Conservation (phyloP, 2,797 vertebrate genomes). For the Vultur gryphus region DNA sequence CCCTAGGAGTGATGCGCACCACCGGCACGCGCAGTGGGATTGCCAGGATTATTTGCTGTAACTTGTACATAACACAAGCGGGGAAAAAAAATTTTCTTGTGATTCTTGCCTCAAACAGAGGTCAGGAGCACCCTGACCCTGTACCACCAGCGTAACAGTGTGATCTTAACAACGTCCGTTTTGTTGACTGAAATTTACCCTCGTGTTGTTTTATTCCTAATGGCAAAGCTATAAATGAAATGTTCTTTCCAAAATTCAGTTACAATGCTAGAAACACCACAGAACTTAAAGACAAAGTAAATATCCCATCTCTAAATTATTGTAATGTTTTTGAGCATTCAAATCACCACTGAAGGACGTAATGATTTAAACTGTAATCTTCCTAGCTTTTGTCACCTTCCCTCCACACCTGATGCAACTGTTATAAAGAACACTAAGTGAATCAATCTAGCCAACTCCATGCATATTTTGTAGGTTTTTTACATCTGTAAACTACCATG, state of each 20-base stretch:
- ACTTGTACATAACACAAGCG: fast-evolving
- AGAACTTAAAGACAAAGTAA: not conserved
- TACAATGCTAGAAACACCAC: not conserved
- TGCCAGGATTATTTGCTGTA: not conserved
- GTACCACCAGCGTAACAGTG: not conserved
- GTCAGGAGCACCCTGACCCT: not conserved
- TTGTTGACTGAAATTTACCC: not conserved
- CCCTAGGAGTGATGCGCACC: not conserved
- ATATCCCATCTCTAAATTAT: not conserved
- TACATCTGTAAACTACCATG: not conserved
- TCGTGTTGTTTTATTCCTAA: not conserved
- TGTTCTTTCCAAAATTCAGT: not conserved
- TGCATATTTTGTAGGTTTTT: not conserved
- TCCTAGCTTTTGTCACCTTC: not conserved
- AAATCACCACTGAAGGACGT: not conserved
- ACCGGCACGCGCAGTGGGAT: not conserved
- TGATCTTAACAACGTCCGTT: not conserved
- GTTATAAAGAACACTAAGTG: not conserved
- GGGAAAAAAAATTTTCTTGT: not conserved
- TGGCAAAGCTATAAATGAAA: not conserved
- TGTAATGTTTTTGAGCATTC: not conserved
- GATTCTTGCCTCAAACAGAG: not conserved
- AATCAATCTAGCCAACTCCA: not conserved
- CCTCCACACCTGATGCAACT: not conserved
- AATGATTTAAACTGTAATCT: not conserved